phyloP scores from a whole-genome alignment of 2,113 vertebrate genomes.

The Takifugu flavidus region DNA sequence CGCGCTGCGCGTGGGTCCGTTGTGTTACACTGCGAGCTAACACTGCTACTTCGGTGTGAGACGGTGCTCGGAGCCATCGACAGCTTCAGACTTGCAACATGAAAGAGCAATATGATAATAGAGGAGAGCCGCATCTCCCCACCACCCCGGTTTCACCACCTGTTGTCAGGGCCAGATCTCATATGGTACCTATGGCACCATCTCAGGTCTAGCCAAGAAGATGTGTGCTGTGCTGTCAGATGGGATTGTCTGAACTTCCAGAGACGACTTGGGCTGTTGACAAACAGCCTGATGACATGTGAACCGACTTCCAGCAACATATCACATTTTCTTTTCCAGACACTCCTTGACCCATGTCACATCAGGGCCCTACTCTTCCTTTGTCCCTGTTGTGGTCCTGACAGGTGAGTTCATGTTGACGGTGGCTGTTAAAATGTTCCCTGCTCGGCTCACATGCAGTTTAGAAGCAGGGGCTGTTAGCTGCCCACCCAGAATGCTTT shows the following conservation, averaged over 20 bases:
- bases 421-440: slow-evolving; percentile 33
- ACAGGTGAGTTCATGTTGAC: slow-evolving; percentile 44
- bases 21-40: slow-evolving; percentile 55
- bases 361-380: slow-evolving; percentile 12
- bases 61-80: slow-evolving; percentile 44
- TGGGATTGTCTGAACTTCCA: not conserved
- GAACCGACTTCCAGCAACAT: slow-evolving; percentile 24
- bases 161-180: slow-evolving; percentile 27
- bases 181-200: not conserved
- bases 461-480: slow-evolving; percentile 29
- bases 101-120: slow-evolving; percentile 35
- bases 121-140: slow-evolving; percentile 43
- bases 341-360: slow-evolving; percentile 31
- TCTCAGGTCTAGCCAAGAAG: not conserved
- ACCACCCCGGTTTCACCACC: slow-evolving; percentile 44
- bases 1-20: slow-evolving; percentile 30
- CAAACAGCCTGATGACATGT: slow-evolving; percentile 19
- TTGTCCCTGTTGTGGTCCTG: slow-evolving; percentile 23
- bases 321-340: slow-evolving; percentile 29
- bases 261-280: not conserved
- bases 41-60: slow-evolving; percentile 42
- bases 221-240: not conserved
- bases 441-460: slow-evolving; percentile 36
- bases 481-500: slow-evolving; percentile 37
- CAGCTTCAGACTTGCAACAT: slow-evolving; percentile 28